These are phyloP conservation scores for Drosophila nigrodunni DNA, from an alignment of 1,140 invertebrate species.

Conservation along the genomic window DNA sequence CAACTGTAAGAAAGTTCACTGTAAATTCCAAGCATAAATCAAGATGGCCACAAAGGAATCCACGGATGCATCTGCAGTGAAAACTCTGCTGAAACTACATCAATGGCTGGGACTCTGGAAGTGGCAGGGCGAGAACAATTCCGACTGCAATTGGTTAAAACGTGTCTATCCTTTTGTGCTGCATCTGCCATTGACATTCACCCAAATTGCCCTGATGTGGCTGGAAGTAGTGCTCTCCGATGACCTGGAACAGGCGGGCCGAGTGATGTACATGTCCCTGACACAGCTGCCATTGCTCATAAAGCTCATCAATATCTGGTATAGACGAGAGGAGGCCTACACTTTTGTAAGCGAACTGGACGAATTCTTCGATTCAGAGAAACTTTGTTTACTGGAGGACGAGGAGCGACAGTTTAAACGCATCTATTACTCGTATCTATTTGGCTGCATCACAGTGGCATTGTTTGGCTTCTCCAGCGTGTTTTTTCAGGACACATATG, in stretches of 20 bases:
- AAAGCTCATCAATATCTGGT: conserved; percentile 71
- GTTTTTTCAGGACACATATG: conserved; percentile 53
- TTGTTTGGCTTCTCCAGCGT: conserved; percentile 49
- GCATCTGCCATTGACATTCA: conserved; percentile 71
- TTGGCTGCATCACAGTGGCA: conserved; percentile 40
- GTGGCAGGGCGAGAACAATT: conserved; percentile 28
- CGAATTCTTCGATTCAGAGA: conserved; percentile 16
- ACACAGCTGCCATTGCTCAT: conserved; percentile 59
- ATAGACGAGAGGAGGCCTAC: conserved; percentile 28
- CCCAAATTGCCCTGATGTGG: conserved; percentile 69
- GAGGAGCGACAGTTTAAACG: conserved; percentile 52
- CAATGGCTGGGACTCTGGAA: conserved; percentile 54
- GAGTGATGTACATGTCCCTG: conserved; percentile 72
- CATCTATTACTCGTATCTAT: conserved; percentile 52
- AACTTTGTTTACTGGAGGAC: conserved; percentile 39
- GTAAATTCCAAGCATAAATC: not conserved
- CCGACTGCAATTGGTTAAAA: conserved; percentile 5
- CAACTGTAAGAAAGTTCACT: not conserved
- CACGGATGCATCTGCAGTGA: conserved; percentile 46
- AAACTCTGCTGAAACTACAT: conserved; percentile 24
- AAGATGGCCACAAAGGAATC: conserved; percentile 39
- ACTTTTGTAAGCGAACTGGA: conserved; percentile 48
- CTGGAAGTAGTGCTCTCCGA: conserved; percentile 51
- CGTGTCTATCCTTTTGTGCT: conserved; percentile 44
- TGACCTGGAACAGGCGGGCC: conserved; percentile 57